A percentile compares a stretch with the other conserved stretches of the same genome.
Evolutionary conservation across 2,113 vertebrate species (phyloP).

Genomic region (Arothron firmamentum): DNA sequence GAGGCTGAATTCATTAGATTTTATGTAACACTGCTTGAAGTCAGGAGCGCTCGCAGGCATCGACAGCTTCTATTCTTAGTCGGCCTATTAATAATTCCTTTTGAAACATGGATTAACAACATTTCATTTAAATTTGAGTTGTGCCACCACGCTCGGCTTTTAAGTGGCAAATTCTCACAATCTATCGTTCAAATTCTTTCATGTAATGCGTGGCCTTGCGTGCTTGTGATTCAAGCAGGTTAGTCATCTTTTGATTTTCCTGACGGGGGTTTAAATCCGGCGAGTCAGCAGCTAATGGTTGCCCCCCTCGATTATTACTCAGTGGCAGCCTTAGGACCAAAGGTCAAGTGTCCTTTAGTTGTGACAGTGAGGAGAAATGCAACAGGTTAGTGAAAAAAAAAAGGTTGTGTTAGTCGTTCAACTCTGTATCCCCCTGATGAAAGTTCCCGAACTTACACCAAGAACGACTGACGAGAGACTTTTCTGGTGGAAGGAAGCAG

Average conservation of each 20-base stretch:
- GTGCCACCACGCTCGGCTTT: constrained; percentile 22
- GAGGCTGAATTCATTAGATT: constrained; percentile 51
- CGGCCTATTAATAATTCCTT: constrained; percentile 58
- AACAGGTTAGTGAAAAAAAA: constrained; percentile 10
- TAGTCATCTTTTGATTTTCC: constrained; percentile 1
- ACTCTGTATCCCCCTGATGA: too few species aligned
- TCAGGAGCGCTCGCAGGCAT: constrained; percentile 42
- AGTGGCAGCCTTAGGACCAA: constrained; percentile 1
- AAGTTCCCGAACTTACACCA: too few species aligned
- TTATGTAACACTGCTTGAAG: constrained; percentile 56
- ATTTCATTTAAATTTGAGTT: constrained; percentile 22
- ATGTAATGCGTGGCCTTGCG: constrained; percentile 3
- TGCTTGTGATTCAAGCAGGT: constrained; percentile 13
- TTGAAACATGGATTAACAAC: constrained; percentile 44
- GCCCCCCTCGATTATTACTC: constrained; percentile 7
- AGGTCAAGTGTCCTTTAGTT: constrained; percentile 25
- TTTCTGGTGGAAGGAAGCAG: too few species aligned
- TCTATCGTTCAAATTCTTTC: constrained; percentile 6
- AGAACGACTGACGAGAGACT: too few species aligned
- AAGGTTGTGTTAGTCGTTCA: too few species aligned
- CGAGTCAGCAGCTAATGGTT: constrained; percentile 24
- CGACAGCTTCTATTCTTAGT: constrained; percentile 42
- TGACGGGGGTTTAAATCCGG: neutral
- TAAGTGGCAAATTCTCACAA: constrained; percentile 10
- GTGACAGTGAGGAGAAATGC: constrained; percentile 1